Evolutionary conservation across 2,113 vertebrate genomes (phyloP), one percentile per base, ranked within the genome.

Genomic region (Axis porcinus): DNA sequence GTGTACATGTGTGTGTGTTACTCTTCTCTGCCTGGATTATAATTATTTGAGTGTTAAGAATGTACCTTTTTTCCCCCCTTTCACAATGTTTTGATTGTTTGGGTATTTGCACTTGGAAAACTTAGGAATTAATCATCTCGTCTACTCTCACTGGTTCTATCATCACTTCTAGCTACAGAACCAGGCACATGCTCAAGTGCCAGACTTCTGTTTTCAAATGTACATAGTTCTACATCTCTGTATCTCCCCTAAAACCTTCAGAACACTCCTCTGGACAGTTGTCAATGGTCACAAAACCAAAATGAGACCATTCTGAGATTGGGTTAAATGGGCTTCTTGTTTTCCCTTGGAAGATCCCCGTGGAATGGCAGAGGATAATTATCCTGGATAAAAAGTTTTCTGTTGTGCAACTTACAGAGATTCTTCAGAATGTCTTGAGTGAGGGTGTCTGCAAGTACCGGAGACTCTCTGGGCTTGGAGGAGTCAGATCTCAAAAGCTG

Each of bases 31-130:
- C 83, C 45, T 54, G 40, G 50, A 16, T n/a, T 45, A 57, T 70
- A 70, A 81, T 95, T 94, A 91, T 60, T 84, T 96, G 64, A 70
- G 78, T 93, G 28, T 86, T 91, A 79, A 14, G 3, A 95, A 89
- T 30, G 33, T 6, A 45, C 11, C 3, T 78, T 23, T 8, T 33
- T 67, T 50, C n/a, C 2, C 36, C 60, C 43, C 52, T 76, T 36
- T 58, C 50, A 78, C 0, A 57, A 8, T 47, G n/a, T 12, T 94
- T 83, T 67, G 28, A 47, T 57, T 60, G 6, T 47, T 84, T 91
- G 54, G 45, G 12, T 88, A 28, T 91, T 81, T 62, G 23, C 86
- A 36, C 47, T 43, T 90, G 16, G 36, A 2, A 62, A 94, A 83
- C 33, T 76, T 28, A 88, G 40, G 25, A 40, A 21, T 60, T 28